Conservation (phyloP, 2,888 invertebrate species). For the Itoplectis maculator region DNA sequence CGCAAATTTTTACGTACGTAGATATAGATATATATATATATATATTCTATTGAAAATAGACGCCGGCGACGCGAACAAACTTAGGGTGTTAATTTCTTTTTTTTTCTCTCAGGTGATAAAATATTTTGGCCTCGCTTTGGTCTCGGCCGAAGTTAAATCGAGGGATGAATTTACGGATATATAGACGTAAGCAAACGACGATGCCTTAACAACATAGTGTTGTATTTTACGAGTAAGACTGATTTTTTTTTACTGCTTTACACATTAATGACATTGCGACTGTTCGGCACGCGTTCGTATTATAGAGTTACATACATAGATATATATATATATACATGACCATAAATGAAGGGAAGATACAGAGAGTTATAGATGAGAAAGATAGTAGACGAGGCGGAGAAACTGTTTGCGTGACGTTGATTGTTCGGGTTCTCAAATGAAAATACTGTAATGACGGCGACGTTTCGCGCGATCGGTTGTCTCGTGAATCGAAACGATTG, state of each 20-base stretch:
- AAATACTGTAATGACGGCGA: not conserved
- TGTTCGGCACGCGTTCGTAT: conserved; percentile 37
- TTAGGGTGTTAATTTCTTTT: not conserved
- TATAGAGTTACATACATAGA: too few relatives aligned
- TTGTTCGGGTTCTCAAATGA: conserved; percentile 2
- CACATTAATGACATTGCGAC: conserved; percentile 54
- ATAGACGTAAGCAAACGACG: conserved; percentile 70
- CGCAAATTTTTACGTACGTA: conserved; percentile 11
- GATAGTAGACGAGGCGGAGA: not conserved
- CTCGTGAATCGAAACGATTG: conserved; percentile 15
- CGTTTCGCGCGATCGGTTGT: conserved; percentile 9
- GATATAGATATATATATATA: too few relatives aligned
- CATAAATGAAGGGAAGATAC: not conserved
- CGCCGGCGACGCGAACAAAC: not conserved
- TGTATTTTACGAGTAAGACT: conserved; percentile 82
- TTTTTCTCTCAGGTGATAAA: conserved; percentile 25
- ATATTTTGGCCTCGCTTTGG: conserved; percentile 21
- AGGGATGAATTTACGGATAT: conserved; percentile 57
- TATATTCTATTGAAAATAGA: conserved; percentile 27
- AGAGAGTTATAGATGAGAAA: not conserved
- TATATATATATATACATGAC: too few relatives aligned
- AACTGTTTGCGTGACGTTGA: not conserved
- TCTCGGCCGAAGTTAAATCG: not conserved
- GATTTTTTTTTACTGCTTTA: conserved; percentile 70
- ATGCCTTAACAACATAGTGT: conserved; percentile 76